Percentiles rank a stretch among this genome's conserved stretches.
phyloP scores from a whole-genome alignment of 92 coral and sea anemone species.

The Hydrozoanthus gracilis region DNA sequence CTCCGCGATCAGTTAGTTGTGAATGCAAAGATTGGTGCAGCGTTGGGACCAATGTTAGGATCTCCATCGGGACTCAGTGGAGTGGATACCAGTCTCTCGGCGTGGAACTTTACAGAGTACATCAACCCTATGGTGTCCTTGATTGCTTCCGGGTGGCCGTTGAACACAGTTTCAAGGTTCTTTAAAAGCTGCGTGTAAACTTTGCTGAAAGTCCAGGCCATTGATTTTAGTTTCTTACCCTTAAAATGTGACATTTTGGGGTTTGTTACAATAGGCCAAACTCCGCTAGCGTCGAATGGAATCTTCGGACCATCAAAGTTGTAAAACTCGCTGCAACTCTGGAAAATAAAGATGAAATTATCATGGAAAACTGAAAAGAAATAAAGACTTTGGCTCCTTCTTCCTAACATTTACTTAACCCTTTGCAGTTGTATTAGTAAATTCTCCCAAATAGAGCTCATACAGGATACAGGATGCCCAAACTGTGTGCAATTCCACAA shows the following conservation, averaged over 20 bases:
- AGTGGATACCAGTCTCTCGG: constrained; percentile 51
- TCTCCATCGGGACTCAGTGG: constrained; percentile 62
- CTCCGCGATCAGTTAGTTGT: neutral
- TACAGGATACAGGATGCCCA: too few species aligned
- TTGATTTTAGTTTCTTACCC: constrained; percentile 30
- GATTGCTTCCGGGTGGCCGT: constrained; percentile 69
- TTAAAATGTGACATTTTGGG: constrained; percentile 60
- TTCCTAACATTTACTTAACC: neutral
- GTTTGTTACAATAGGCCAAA: constrained; percentile 73
- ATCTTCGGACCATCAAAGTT: constrained; percentile 60
- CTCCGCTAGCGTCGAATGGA: constrained; percentile 66
- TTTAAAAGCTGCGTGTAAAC: constrained; percentile 68
- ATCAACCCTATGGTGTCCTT: constrained; percentile 55
- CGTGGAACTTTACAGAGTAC: constrained; percentile 47
- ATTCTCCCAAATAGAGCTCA: too few species aligned
- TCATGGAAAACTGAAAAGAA: too few species aligned
- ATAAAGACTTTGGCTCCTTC: neutral
- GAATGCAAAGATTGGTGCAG: constrained; percentile 54
- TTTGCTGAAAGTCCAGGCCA: constrained; percentile 65
- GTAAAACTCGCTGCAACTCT: constrained; percentile 60
- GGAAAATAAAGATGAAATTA: neutral
- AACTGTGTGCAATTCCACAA: too few species aligned
- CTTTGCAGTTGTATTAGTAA: too few species aligned
- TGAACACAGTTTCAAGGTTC: constrained; percentile 67
- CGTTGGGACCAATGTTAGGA: constrained; percentile 60